These are phyloP conservation scores for Halichoerus grypus DNA, from an alignment of 2,113 vertebrate genomes.

Conservation along the genomic window DNA sequence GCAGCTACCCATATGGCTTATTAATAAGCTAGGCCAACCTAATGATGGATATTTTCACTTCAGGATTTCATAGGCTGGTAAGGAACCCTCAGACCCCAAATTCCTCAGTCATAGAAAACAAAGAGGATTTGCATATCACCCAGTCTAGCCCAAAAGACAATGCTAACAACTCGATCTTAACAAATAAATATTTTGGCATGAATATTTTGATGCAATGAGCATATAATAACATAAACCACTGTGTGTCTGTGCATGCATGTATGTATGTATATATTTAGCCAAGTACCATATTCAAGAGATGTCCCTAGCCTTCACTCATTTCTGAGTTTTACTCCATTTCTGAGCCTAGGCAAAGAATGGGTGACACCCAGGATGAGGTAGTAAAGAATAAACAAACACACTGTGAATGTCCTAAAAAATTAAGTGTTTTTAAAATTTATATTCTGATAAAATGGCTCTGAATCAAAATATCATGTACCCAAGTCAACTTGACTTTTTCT, in stretches of 20 bases:
- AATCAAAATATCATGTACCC: slow-evolving; percentile 11
- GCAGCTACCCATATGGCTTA: not conserved
- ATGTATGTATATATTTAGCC: not conserved
- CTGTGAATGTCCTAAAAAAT: not conserved
- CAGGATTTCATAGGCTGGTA: not conserved
- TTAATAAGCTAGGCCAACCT: not conserved
- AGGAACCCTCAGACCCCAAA: not conserved
- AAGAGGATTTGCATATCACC: not conserved
- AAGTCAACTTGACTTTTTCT: slow-evolving; percentile 47
- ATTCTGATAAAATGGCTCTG: not conserved
- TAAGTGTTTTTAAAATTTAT: slow-evolving; percentile 7
- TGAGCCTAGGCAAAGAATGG: not conserved
- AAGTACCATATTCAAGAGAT: not conserved
- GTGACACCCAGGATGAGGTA: not conserved
- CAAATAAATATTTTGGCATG: not conserved
- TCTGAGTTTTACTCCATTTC: not conserved
- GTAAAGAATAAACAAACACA: slow-evolving; percentile 6
- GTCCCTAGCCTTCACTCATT: not conserved
- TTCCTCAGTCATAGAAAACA: not conserved
- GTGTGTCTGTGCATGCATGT: not conserved
- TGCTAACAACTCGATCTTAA: not conserved
- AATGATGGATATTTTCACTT: not conserved
- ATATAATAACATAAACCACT: not conserved
- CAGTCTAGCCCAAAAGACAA: not conserved
- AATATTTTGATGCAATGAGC: not conserved